phyloP scores from a whole-genome alignment of 1,140 invertebrate genomes.

The Latrodectus geometricus region DNA sequence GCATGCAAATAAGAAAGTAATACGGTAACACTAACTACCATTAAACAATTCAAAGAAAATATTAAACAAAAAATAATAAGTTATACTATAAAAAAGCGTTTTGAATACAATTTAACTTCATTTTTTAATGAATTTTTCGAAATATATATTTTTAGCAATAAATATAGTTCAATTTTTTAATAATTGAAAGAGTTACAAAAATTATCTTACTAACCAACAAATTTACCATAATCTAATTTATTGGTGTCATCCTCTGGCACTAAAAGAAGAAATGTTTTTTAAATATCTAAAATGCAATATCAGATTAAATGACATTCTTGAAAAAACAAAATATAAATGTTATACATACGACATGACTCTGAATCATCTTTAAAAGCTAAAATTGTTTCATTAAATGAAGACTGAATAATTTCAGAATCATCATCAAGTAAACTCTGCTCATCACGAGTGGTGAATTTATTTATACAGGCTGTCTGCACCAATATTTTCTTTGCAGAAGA shows the following conservation, averaged over 20 bases:
- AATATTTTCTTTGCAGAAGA: neutral
- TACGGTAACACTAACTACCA: no score
- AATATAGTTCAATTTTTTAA: no score
- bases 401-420: neutral
- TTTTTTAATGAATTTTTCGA: no score
- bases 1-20: no score
- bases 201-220: neutral
- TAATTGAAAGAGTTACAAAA: no score
- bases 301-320: no score
- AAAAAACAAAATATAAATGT: no score
- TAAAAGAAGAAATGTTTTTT: neutral
- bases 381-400: conserved; percentile 2
- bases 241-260: neutral
- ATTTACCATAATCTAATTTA: neutral
- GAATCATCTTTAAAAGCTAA: conserved; percentile 16
- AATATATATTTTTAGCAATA: no score
- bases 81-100: no score
- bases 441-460: neutral
- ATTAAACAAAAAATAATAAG: no score
- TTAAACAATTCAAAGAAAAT: no score
- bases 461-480: conserved; percentile 1
- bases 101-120: no score
- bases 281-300: neutral
- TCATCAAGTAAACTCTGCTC: neutral
- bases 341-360: neutral